These are phyloP conservation scores for Drosophila picticornis DNA, from an alignment of 2,888 invertebrate genomes.

Conservation along the genomic window DNA sequence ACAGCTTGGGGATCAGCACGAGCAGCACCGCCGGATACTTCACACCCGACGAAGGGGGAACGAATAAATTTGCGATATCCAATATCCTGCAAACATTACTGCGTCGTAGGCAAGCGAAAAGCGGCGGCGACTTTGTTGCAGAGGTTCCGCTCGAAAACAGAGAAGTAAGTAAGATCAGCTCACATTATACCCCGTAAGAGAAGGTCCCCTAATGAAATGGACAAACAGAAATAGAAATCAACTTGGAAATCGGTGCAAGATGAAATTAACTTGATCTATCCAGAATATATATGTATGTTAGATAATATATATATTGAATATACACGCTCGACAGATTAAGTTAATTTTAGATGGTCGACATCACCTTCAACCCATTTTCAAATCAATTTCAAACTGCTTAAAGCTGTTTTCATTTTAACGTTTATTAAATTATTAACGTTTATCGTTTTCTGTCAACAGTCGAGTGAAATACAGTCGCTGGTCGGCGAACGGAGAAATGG, in stretches of 20 bases:
- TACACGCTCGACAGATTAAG: not conserved
- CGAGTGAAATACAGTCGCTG: slow-evolving; percentile 63
- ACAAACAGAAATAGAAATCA: not conserved
- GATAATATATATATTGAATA: not conserved
- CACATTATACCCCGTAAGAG: not conserved
- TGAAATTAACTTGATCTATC: not conserved
- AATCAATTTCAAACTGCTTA: not conserved
- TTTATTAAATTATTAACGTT: not conserved
- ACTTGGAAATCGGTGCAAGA: not conserved
- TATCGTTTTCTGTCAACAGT: slow-evolving; percentile 37
- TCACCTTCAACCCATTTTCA: not conserved
- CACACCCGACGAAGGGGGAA: slow-evolving; percentile 44
- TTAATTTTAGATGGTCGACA: not conserved
- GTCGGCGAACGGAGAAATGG: slow-evolving; percentile 45
- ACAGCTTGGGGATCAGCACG: slow-evolving; percentile 39
- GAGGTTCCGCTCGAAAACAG: slow-evolving; percentile 78
- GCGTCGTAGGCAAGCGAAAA: slow-evolving; percentile 53
- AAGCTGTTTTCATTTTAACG: not conserved
- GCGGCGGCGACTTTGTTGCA: slow-evolving; percentile 52
- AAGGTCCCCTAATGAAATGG: not conserved
- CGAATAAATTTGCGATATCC: slow-evolving; percentile 64
- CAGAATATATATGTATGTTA: not conserved
- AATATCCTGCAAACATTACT: slow-evolving; percentile 69
- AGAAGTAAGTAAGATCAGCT: slow-evolving; percentile 57
- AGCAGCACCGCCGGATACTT: slow-evolving; percentile 57